Evolutionary conservation across 37 sponge, comb jelly and placozoan genomes (phyloP).

Genomic region (Chondrilla cf. caribensis): DNA sequence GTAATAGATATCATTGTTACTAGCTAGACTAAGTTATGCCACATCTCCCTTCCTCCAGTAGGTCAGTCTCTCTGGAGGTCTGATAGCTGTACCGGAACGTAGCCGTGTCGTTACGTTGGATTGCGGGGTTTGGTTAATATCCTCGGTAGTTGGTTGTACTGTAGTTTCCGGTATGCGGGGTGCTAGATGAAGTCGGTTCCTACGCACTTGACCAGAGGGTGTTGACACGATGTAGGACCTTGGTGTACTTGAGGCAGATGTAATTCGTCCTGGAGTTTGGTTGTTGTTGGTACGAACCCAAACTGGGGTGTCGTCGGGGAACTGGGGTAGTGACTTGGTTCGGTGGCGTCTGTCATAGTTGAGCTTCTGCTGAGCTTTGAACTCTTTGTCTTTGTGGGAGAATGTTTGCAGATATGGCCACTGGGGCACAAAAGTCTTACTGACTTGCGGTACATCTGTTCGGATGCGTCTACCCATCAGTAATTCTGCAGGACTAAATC

Average conservation of each 20-base stretch:
- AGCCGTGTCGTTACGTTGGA: too few species aligned
- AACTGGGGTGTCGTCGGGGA: slow-evolving; percentile 31
- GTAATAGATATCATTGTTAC: too few species aligned
- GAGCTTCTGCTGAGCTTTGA: slow-evolving; percentile 29
- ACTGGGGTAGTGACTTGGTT: neutral
- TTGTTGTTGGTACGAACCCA: too few species aligned
- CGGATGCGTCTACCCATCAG: slow-evolving; percentile 38
- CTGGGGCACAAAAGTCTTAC: slow-evolving; percentile 23
- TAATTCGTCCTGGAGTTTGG: too few species aligned
- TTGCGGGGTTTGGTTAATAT: too few species aligned
- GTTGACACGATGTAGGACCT: slow-evolving; percentile 36
- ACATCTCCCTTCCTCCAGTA: too few species aligned
- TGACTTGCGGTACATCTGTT: slow-evolving; percentile 40
- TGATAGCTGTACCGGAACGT: too few species aligned
- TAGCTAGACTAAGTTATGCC: too few species aligned
- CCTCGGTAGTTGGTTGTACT: too few species aligned
- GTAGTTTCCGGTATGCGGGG: too few species aligned
- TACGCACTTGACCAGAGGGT: slow-evolving; percentile 20
- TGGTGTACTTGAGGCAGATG: too few species aligned
- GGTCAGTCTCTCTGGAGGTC: too few species aligned
- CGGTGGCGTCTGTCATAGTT: slow-evolving; percentile 40
- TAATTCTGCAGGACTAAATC: slow-evolving; percentile 40
- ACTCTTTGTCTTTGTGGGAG: neutral
- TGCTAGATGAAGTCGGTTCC: slow-evolving; percentile 25
- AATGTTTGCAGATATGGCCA: slow-evolving; percentile 45